Conservation (phyloP, 2,113 vertebrate species). For the Larimichthys polyactis region DNA sequence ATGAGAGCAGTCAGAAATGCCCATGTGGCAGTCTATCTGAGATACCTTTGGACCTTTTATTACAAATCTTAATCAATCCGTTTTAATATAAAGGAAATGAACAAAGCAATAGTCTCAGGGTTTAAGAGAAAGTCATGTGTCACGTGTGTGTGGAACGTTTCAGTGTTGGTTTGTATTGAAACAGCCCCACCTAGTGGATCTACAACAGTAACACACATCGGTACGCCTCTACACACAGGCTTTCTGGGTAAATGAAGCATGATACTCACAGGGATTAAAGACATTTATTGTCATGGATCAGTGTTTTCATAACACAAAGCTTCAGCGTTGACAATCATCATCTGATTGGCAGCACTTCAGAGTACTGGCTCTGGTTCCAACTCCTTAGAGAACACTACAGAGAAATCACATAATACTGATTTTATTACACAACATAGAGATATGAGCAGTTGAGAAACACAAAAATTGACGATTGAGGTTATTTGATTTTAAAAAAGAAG, state of each 20-base stretch:
- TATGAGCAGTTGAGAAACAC: background rate
- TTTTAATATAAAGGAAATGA: background rate
- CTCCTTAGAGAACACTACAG: background rate
- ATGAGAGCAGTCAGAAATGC: background rate
- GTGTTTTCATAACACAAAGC: slow-evolving; percentile 23
- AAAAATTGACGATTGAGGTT: background rate
- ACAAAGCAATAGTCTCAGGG: background rate
- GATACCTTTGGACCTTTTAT: background rate
- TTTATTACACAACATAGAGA: background rate
- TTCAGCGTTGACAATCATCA: background rate
- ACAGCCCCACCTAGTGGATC: slow-evolving; percentile 52
- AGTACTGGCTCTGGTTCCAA: background rate
- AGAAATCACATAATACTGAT: background rate
- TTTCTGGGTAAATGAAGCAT: slow-evolving; percentile 29
- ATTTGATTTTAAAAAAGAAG: background rate
- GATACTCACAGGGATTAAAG: slow-evolving; percentile 22
- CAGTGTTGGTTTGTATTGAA: background rate
- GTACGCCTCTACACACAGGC: background rate
- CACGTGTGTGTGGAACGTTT: background rate
- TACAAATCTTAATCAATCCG: background rate
- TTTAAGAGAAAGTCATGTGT: background rate
- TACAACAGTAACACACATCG: background rate
- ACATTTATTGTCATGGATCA: background rate
- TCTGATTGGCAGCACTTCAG: slow-evolving; percentile 6
- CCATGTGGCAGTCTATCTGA: background rate